Evolutionary conservation across 2,797 vertebrate genomes (phyloP), one percentile per base, ranked within the genome.

Genomic region (Neosalanx taihuensis): DNA sequence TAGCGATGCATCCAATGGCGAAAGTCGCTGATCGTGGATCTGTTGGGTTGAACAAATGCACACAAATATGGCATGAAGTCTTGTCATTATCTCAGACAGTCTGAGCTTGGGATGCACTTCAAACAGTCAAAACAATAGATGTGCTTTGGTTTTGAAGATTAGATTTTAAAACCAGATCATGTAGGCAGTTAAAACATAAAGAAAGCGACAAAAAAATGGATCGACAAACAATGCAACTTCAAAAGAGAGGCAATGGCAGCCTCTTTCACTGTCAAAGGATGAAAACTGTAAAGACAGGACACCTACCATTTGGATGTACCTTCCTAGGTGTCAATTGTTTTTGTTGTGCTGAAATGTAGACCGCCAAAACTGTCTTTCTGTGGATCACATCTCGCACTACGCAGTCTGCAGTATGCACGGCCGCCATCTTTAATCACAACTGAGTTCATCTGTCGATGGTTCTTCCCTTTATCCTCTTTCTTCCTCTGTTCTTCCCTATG

Each of bases 341-440:
- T 81, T 84, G 83, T 86, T 84, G 84, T 83, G 85, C 75, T 74
- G 87, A 85, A 85, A 76, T 75, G 84, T 80, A 85, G 87, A 85
- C 82, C 74, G 78, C 88, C 91, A 90, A 89, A 83, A 83, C 84
- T 81, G 86, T 84, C 85, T 89, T 85, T 87, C 83, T 88, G 79
- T 68, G 80, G 82, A 87, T 86, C 81, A 80, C 72, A 74, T 77
- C 75, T 85, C 78, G 84, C 83, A 86, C 89, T 92, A 89, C 91
- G 91, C 87, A 91, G 89, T 93, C 91, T 92, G 92, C 90, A 83
- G 88, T 86, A 85, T 89, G 89, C 83, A 86, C 80, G 82, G 91
- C 87, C 93, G 93, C 93, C 93, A 94, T 94, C 92, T 94, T 94
- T 94, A 91, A 93, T 93, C 89, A 91, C 89, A 84, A 86, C 87